A percentile compares a stretch with the other conserved stretches of the same genome.
Evolutionary conservation across 2,113 vertebrate genomes (phyloP).

Genomic region (Antechinus stuartii): DNA sequence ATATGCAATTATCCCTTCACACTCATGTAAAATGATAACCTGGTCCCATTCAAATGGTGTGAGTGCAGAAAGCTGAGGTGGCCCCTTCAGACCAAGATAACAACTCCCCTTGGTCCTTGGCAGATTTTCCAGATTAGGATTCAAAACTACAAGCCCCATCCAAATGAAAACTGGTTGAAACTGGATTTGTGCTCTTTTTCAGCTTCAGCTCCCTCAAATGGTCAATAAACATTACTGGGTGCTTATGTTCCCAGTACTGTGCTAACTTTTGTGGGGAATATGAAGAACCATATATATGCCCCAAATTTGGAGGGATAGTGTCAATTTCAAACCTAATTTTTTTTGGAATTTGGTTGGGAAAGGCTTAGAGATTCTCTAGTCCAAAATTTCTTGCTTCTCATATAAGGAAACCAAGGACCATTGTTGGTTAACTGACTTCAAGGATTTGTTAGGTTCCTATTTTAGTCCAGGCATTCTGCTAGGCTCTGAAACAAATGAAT

Average conservation of each 20-base stretch:
- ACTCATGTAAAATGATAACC: constrained; percentile 63
- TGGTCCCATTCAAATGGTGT: constrained; percentile 48
- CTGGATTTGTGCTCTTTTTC: not conserved
- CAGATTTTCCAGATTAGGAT: not conserved
- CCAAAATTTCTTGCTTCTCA: not conserved
- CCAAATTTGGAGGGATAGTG: not conserved
- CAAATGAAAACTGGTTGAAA: not conserved
- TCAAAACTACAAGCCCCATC: not conserved
- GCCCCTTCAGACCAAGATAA: constrained; percentile 53
- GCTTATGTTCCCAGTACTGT: not conserved
- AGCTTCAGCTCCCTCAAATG: not conserved
- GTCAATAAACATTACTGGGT: not conserved
- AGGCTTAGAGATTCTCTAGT: not conserved
- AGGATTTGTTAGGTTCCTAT: not conserved
- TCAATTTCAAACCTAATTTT: not conserved
- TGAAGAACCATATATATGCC: not conserved
- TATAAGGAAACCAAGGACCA: not conserved
- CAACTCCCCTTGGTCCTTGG: constrained; percentile 22
- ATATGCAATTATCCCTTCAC: constrained; percentile 80
- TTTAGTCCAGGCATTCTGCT: not conserved
- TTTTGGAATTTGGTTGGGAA: not conserved
- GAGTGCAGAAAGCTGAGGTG: constrained; percentile 49
- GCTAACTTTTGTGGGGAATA: not conserved
- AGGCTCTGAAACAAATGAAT: not conserved
- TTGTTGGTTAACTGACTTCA: not conserved